Conservation (phyloP, 2,888 invertebrate genomes). For the Archips crataeganus region DNA sequence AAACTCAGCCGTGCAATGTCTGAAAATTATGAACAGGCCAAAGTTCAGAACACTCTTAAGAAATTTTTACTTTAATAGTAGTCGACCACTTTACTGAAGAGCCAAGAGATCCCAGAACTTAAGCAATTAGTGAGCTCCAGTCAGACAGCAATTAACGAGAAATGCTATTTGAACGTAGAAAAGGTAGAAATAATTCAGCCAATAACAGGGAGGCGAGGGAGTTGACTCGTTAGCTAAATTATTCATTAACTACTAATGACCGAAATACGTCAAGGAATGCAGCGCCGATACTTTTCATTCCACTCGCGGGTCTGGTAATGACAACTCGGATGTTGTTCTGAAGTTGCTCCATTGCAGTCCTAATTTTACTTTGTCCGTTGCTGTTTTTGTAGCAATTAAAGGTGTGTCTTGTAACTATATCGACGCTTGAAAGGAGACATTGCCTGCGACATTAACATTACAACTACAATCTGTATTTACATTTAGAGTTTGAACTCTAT, state of each 20-base stretch:
- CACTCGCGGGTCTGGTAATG: slow-evolving; percentile 9
- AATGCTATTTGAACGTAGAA: slow-evolving; percentile 80
- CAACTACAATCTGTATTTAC: too few species aligned
- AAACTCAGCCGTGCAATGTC: slow-evolving; percentile 48
- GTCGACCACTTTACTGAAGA: slow-evolving; percentile 77
- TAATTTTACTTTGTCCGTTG: slow-evolving; percentile 14
- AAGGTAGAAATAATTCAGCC: slow-evolving; percentile 83
- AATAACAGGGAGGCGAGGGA: slow-evolving; percentile 67
- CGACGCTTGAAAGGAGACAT: too few species aligned
- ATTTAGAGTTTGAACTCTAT: too few species aligned
- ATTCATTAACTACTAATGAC: slow-evolving; percentile 81
- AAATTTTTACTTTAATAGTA: slow-evolving; percentile 79
- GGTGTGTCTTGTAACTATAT: neutral
- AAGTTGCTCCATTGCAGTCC: neutral
- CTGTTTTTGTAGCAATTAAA: neutral
- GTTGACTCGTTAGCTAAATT: slow-evolving; percentile 79
- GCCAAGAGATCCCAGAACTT: slow-evolving; percentile 82
- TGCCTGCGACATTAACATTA: too few species aligned
- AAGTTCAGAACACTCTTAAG: slow-evolving; percentile 77
- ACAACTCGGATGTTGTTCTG: slow-evolving; percentile 4
- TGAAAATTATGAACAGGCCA: slow-evolving; percentile 69
- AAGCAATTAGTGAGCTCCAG: slow-evolving; percentile 84
- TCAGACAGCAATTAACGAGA: slow-evolving; percentile 84
- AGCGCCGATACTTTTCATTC: slow-evolving; percentile 43
- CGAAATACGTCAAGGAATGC: slow-evolving; percentile 66